Base-by-base conservation (phyloP, 2,888 invertebrate genomes). In the Diaphora mendica region DNA sequence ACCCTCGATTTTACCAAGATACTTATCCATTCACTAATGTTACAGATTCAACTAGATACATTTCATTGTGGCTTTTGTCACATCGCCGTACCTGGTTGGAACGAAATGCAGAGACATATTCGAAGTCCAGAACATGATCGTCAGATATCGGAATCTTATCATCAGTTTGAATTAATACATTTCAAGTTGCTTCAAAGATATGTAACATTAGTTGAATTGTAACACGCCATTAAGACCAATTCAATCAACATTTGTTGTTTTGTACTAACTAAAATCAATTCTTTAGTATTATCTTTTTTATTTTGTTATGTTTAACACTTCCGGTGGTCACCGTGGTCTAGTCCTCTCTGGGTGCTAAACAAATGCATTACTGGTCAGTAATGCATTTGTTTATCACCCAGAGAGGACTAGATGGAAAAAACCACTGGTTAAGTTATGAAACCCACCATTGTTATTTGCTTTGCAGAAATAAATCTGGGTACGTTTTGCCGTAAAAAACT, bases 41-140 rank as follows among this genome's bases (percentile, higher is more conserved):
- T 62, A 8, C 77, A 92, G 92, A 79, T 90, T n/a, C 86, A 85
- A 0, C 74, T 82, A 0, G 84, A 74, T 0, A 23, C 83, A 11
- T 91, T 79, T 77, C 92, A 92, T 79, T 92, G 92, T 66, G 91
- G 87, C 0, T 90, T 68, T 77, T 92, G 92, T 77, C 85, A 91
- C 75, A 70, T 87, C 7, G 62, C 89, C 8, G 64, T 85, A 3
- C 68, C 72, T 0, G 68, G 76, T 9, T 87, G 87, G 87, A 68
- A 67, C 1, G 79, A 82, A 1, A 74, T 90, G 51, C 44, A 74
- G 13, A 70, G 67, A 2, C 92, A 92, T 72, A 79, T 91, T 7
- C 77, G 79, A 11, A 86, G 87, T 26, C 11, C 48, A 0, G 76
- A 82, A 0, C 89, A 88, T 51, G 17, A 26, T 11, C n/a, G 3